Conservation (phyloP, 1,140 invertebrate genomes). For the Drosophila littoralis region DNA sequence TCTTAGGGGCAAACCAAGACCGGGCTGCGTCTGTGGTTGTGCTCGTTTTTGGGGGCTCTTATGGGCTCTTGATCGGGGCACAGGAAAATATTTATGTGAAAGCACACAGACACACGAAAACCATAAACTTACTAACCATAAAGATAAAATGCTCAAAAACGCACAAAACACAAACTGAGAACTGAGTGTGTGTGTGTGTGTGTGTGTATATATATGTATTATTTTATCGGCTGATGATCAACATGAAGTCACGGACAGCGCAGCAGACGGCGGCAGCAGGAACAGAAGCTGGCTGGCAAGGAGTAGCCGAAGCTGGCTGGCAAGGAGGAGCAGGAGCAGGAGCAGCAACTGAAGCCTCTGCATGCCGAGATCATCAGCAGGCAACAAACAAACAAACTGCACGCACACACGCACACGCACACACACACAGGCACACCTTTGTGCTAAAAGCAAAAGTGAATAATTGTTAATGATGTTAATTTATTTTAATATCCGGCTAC, state of each 20-base stretch:
- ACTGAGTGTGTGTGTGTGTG: conserved; percentile 1
- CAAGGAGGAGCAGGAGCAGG: conserved; percentile 5
- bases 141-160: conserved; percentile 73
- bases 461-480: conserved; percentile 78
- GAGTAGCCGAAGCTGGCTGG: conserved; percentile 1
- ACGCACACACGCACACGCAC: conserved; percentile 8
- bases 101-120: conserved; percentile 71
- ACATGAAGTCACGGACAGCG: conserved; percentile 50
- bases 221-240: conserved; percentile 69
- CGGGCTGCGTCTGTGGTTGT: conserved; percentile 26
- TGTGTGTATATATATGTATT: conserved; percentile 33
- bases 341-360: conserved; percentile 7
- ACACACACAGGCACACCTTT: conserved; percentile 12
- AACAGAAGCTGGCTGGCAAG: background rate
- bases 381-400: conserved; percentile 59
- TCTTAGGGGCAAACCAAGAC: conserved; percentile 62
- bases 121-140: conserved; percentile 82
- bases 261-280: conserved; percentile 26
- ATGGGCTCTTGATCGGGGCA: conserved; percentile 42
- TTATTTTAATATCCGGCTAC: conserved; percentile 69
- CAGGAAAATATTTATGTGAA: conserved; percentile 75
- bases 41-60: conserved; percentile 40
- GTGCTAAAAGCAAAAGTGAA: conserved; percentile 78
- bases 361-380: conserved; percentile 38
- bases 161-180: conserved; percentile 18